Evolutionary conservation across 2,113 vertebrate species (phyloP).

Genomic region (Terrapene triunguis): DNA sequence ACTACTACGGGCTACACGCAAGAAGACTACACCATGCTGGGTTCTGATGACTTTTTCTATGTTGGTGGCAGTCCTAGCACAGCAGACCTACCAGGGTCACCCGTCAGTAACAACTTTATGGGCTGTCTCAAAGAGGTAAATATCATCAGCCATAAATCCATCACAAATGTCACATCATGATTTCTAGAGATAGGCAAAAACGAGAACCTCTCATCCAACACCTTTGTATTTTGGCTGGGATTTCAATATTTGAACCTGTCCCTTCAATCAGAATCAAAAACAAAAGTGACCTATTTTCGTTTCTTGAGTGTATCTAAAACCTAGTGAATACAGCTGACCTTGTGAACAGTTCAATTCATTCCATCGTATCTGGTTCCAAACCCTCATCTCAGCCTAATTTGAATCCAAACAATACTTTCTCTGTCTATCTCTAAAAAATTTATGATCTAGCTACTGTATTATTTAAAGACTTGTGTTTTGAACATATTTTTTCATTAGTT

Average conservation of each 20-base stretch:
- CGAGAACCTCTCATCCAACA: not conserved
- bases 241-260: not conserved
- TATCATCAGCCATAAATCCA: constrained; percentile 66
- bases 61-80: constrained; percentile 99
- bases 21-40: constrained; percentile 99
- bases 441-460: not conserved
- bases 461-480: not conserved
- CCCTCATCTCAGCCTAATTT: not conserved
- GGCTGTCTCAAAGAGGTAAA: constrained; percentile 99
- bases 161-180: constrained; percentile 1
- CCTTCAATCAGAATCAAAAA: not conserved
- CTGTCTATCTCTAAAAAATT: not conserved
- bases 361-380: not conserved
- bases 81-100: constrained; percentile 97
- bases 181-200: constrained; percentile 34
- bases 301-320: constrained; percentile 35
- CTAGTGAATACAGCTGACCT: not conserved
- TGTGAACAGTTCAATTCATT: not conserved
- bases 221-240: not conserved
- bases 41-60: constrained; percentile 99
- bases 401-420: not conserved
- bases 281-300: not conserved
- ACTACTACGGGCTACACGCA: constrained; percentile 99
- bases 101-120: constrained; percentile 99
- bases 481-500: not conserved